A percentile compares a stretch with the other conserved stretches of the same genome.
Conservation (phyloP, 2,113 vertebrate genomes). For the Copsychus sechellarum region DNA sequence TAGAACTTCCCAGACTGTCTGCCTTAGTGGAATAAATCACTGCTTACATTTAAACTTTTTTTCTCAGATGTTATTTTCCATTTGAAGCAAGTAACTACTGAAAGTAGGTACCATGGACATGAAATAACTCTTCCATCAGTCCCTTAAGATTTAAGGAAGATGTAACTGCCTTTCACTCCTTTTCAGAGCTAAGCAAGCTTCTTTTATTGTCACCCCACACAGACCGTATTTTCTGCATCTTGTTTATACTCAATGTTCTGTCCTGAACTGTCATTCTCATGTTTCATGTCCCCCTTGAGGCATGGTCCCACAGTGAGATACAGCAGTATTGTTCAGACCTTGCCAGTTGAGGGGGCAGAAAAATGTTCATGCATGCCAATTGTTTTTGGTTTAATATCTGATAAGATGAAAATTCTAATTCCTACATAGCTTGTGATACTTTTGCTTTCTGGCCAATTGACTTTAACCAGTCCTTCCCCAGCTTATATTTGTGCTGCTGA, state of each 20-base stretch:
- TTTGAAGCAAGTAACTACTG: background rate
- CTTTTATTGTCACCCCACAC: background rate
- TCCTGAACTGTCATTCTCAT: background rate
- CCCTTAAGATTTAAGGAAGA: background rate
- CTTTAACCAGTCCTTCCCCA: background rate
- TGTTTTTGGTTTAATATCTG: rapidly evolving
- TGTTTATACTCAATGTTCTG: background rate
- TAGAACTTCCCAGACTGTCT: background rate
- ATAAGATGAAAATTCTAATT: background rate
- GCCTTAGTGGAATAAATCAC: background rate
- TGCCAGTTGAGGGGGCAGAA: background rate
- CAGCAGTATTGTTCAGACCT: rapidly evolving
- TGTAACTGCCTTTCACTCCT: background rate
- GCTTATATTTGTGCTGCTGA: background rate
- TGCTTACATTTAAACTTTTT: background rate
- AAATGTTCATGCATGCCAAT: background rate
- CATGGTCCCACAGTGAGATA: background rate
- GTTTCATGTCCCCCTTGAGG: background rate
- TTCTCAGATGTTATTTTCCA: background rate
- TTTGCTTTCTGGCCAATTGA: background rate
- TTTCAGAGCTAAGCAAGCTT: background rate
- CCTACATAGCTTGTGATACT: background rate
- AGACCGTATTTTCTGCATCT: background rate
- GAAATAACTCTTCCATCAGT: background rate
- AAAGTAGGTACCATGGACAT: background rate